Conservation (phyloP, 2,797 vertebrate species). For the Gila robusta region DNA sequence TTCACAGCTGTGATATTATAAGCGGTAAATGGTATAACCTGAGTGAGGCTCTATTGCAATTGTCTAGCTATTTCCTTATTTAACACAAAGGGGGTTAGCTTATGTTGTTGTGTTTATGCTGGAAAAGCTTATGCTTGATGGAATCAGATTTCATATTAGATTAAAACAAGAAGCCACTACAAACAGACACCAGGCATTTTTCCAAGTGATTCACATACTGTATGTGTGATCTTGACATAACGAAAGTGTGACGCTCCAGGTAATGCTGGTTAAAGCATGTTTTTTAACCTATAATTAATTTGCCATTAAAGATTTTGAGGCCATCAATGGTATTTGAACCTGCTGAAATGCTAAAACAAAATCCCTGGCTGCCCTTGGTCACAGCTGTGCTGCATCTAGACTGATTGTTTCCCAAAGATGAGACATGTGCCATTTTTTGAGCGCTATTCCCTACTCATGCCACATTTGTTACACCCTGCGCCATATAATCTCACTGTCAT, state of each 20-base stretch:
- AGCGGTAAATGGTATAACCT: neutral
- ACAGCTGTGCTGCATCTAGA: constrained; percentile 14
- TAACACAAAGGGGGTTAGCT: neutral
- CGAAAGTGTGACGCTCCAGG: neutral
- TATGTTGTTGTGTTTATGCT: neutral
- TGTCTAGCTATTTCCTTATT: neutral
- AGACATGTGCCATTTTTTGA: neutral
- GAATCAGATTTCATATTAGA: neutral
- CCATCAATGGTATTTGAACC: neutral
- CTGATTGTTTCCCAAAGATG: constrained; percentile 4
- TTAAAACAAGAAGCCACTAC: neutral
- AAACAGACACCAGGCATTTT: constrained; percentile 7
- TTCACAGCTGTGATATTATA: neutral
- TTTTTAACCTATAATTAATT: neutral
- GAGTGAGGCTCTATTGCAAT: neutral
- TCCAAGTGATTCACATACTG: neutral
- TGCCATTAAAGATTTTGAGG: neutral
- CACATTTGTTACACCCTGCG: neutral
- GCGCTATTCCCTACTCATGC: neutral
- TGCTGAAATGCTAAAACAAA: constrained; percentile 2
- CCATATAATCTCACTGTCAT: neutral
- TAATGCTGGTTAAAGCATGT: neutral
- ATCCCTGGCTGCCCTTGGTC: neutral
- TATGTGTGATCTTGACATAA: neutral
- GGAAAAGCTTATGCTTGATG: neutral